Evolutionary conservation across 2,888 invertebrate species (phyloP).

Genomic region (Tenodera sinensis): DNA sequence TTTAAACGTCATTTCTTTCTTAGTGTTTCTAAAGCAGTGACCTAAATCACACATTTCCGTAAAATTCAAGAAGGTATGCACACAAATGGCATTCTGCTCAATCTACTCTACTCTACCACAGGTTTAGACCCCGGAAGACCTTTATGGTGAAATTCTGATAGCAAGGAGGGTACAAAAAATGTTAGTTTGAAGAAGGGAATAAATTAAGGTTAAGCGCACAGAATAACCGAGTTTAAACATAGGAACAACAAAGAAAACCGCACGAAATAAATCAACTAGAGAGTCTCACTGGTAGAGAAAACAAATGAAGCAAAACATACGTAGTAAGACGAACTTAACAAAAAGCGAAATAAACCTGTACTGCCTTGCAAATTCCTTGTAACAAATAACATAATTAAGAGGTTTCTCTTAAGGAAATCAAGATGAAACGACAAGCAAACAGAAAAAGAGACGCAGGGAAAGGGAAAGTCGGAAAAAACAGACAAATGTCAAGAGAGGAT

Average conservation of each 20-base stretch:
- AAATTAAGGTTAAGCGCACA: too few species aligned
- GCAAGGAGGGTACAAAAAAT: too few species aligned
- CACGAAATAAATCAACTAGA: neutral
- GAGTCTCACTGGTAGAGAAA: neutral
- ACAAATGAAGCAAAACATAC: neutral
- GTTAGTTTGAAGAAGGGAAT: too few species aligned
- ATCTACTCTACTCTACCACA: too few species aligned
- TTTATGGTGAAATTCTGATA: too few species aligned
- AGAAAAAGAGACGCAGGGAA: neutral
- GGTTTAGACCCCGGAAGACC: too few species aligned
- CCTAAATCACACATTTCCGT: too few species aligned
- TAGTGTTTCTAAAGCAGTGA: too few species aligned
- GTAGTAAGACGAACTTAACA: neutral
- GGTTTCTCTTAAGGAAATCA: neutral
- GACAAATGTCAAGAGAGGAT: neutral
- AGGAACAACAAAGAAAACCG: neutral
- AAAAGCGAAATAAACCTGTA: neutral
- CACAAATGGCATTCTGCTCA: too few species aligned
- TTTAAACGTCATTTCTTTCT: too few species aligned
- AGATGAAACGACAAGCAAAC: neutral
- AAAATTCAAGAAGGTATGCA: too few species aligned
- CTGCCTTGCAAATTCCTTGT: neutral
- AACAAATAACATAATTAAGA: neutral
- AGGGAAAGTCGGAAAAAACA: neutral
- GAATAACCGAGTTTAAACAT: too few species aligned